Evolutionary conservation across 2,797 vertebrate genomes (phyloP).

Genomic region (Melanotaenia parkinsoni): DNA sequence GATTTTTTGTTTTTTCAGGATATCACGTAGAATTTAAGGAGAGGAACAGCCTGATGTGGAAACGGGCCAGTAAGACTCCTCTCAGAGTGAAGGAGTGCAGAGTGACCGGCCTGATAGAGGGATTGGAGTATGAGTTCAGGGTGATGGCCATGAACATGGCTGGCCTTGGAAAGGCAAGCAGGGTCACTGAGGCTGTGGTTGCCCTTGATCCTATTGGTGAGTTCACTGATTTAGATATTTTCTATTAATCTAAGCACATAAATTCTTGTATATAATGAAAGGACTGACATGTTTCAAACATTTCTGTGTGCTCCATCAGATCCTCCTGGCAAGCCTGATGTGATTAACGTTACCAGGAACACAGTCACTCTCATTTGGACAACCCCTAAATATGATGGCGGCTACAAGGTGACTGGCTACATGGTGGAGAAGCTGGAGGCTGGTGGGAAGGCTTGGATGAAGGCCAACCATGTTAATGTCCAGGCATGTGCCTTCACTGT

Average conservation of each 20-base stretch:
- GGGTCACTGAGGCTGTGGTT: slow-evolving; percentile 89
- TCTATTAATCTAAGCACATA: not conserved
- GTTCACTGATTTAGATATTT: slow-evolving; percentile 41
- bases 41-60: slow-evolving; percentile 98
- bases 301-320: slow-evolving; percentile 78
- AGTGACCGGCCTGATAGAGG: slow-evolving; percentile 95
- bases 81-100: slow-evolving; percentile 95
- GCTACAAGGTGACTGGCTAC: slow-evolving; percentile 95
- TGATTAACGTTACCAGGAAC: slow-evolving; percentile 93
- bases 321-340: slow-evolving; percentile 97
- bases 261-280: not conserved
- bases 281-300: not conserved
- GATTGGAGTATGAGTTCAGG: slow-evolving; percentile 98
- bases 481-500: slow-evolving; percentile 95
- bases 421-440: slow-evolving; percentile 95
- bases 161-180: slow-evolving; percentile 96
- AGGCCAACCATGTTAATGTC: slow-evolving; percentile 96
- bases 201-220: slow-evolving; percentile 98
- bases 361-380: slow-evolving; percentile 97
- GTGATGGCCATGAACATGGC: slow-evolving; percentile 98
- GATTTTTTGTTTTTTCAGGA: slow-evolving; percentile 77
- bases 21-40: slow-evolving; percentile 98
- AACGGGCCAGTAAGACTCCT: slow-evolving; percentile 92
- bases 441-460: slow-evolving; percentile 92
- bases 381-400: slow-evolving; percentile 95